Base-by-base conservation (phyloP, 2,113 vertebrate species). In the Mobula birostris region DNA sequence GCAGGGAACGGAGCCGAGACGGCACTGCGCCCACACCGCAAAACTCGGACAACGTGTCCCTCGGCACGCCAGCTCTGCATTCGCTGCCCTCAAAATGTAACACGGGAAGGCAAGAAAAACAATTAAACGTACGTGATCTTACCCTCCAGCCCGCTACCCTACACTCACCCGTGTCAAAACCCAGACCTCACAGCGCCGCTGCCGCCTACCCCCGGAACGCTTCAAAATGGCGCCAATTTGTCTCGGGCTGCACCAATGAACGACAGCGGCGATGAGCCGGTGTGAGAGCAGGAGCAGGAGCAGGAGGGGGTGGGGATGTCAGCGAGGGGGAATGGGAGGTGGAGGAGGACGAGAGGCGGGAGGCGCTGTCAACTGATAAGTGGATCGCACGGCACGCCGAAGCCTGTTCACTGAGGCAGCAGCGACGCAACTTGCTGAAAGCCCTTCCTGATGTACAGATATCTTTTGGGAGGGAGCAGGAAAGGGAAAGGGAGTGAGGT, bases 221-320 rank as follows among this genome's bases (percentile, higher is more conserved):
- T 99, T 98, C 98, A 99, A 99, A 99, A 99, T 99, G 98, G 98
- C 98, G 98, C 98, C 98, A 99, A 99, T 97, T 97, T 96, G 96
- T 96, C 96, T 96, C 96, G 94, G 96, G 96, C 96, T 95, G 97
- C 96, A 97, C 96, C 96, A 97, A 96, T 96, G 95, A 85, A 94
- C 94, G 94, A 14, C 87, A 95, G 14, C 15, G 77, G 11, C n/a
- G n/a, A 12, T 15, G 77, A 36, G 77, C 8, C 19, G 40, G 78
- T 27, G 0, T 36, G 78, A 8, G 77, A 29, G 77, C 24, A n/a
- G n/a, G n/a, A 32, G n/a, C 7, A 8, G 5, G n/a, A 27, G 77
- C 12, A 2, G 14, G 72, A 29, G 78, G 7, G 78, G 78, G 15
- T 11, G 78, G 36, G 79, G 79, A 12, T 15, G 79, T 82, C 32